Percentiles rank a stretch among this genome's conserved stretches.
Conservation (phyloP, 2,888 invertebrate genomes). For the Gymnoscelis rufifasciata region DNA sequence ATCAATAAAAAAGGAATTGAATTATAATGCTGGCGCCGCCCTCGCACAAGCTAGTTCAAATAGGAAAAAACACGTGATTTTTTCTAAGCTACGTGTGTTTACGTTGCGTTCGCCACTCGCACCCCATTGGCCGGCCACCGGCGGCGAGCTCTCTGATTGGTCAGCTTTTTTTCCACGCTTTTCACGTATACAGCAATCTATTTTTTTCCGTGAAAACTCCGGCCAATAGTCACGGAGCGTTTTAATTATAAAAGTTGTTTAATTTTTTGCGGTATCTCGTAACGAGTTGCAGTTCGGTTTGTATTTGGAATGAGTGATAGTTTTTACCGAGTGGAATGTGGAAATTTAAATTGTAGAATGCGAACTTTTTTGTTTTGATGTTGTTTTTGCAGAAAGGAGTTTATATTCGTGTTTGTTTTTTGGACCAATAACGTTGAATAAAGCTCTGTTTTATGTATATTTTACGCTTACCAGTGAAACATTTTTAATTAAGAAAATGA, state of each 20-base stretch:
- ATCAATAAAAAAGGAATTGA: constrained; percentile 39
- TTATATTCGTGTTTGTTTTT: no score
- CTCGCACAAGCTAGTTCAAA: constrained; percentile 56
- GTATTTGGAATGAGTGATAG: constrained; percentile 15
- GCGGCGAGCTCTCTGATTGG: constrained; percentile 52
- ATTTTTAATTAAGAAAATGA: no score
- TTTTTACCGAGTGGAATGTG: constrained; percentile 6
- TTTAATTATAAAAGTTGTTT: constrained; percentile 71
- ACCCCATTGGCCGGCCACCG: constrained; percentile 54
- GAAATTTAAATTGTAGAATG: background rate
- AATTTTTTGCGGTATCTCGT: constrained; percentile 40
- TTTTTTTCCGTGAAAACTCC: constrained; percentile 66
- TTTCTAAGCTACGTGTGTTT: constrained; percentile 72
- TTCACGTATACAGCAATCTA: constrained; percentile 67
- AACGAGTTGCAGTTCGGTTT: constrained; percentile 30
- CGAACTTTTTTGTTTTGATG: no score
- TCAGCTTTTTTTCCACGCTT: constrained; percentile 69
- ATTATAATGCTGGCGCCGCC: constrained; percentile 56
- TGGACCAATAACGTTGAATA: no score
- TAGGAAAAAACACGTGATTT: constrained; percentile 76
- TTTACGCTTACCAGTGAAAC: no score
- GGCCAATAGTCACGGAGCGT: constrained; percentile 64
- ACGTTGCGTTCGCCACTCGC: constrained; percentile 53
- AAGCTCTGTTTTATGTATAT: no score
- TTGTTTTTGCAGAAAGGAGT: no score